These are phyloP conservation scores for Nyctereutes procyonoides DNA, from an alignment of 2,113 vertebrate genomes.

Conservation along the genomic window DNA sequence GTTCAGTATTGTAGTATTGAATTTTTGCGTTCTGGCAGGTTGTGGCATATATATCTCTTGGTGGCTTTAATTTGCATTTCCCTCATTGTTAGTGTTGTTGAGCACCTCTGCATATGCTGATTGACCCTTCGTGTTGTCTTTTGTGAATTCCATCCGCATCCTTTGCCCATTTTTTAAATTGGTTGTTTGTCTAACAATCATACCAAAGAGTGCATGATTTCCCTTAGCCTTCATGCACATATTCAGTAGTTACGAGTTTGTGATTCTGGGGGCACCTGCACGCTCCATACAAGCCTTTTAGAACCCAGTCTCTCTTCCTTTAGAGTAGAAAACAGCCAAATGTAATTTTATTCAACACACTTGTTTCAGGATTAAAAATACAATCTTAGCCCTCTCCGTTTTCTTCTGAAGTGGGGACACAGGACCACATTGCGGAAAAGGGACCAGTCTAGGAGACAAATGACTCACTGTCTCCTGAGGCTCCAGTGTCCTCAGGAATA, in stretches of 20 bases:
- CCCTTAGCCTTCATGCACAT: background rate
- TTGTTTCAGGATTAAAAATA: slow-evolving; percentile 52
- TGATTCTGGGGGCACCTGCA: background rate
- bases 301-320: slow-evolving; percentile 20
- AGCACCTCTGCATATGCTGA: background rate
- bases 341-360: background rate
- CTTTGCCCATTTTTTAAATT: background rate
- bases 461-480: background rate
- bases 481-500: background rate
- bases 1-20: background rate
- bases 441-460: background rate
- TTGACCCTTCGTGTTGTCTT: background rate
- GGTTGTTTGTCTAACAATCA: background rate
- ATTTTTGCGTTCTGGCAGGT: background rate
- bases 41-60: background rate
- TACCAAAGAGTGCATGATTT: background rate
- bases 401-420: background rate
- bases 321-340: slow-evolving; percentile 6
- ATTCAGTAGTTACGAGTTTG: background rate
- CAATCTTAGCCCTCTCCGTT: background rate
- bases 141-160: background rate
- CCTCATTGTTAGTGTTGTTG: background rate
- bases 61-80: background rate
- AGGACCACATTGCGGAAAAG: background rate
- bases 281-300: background rate